phyloP scores from a whole-genome alignment of 2,888 invertebrate species.

The Proisotoma minuta region DNA sequence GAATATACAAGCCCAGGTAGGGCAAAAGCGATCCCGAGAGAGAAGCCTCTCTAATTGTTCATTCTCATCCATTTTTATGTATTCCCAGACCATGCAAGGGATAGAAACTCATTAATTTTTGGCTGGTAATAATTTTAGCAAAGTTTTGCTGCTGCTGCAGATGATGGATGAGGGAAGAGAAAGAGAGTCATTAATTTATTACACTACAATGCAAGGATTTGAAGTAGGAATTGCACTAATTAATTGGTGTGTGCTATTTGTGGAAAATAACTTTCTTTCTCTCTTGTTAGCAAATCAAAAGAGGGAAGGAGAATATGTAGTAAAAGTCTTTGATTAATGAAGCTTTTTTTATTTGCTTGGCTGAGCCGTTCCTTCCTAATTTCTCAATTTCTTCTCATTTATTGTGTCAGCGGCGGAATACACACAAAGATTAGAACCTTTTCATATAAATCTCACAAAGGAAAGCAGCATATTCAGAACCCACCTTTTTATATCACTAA shows the following conservation, averaged over 20 bases:
- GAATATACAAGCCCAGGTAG: not conserved
- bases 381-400: conserved; percentile 11
- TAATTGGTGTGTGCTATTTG: not conserved
- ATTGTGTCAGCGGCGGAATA: not conserved
- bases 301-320: not conserved
- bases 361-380: conserved; percentile 6
- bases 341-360: conserved; percentile 4
- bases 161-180: not conserved
- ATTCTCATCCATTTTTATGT: not conserved
- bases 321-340: conserved; percentile 20
- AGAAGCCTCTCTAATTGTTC: not conserved
- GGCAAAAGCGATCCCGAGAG: not conserved
- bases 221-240: not conserved
- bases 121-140: too few relatives aligned
- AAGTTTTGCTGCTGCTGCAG: too few relatives aligned
- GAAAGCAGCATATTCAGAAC: not conserved
- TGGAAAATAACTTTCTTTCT: not conserved
- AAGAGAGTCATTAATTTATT: conserved; percentile 5
- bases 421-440: not conserved
- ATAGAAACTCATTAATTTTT: too few relatives aligned
- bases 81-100: too few relatives aligned
- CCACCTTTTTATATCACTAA: not conserved
- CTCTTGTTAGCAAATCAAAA: conserved; percentile 1
- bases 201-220: conserved; percentile 21
- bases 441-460: not conserved